A percentile compares a stretch with the other conserved stretches of the same genome.
phyloP scores from a whole-genome alignment of 2,888 invertebrate genomes.

The Lymantria dispar region DNA sequence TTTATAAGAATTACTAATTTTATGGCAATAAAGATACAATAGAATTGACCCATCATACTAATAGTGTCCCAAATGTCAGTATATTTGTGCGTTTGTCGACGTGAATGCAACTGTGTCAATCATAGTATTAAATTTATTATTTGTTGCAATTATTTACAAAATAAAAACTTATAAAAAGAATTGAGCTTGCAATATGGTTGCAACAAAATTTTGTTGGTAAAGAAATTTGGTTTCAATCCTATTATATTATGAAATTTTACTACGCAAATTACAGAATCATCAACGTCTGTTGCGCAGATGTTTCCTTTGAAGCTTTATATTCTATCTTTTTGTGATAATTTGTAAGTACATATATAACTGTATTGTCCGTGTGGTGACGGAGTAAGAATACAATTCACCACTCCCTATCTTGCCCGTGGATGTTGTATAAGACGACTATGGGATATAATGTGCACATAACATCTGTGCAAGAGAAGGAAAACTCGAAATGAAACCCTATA shows the following conservation, averaged over 20 bases:
- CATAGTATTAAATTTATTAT: constrained; percentile 1
- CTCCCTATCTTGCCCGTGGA: too few species aligned
- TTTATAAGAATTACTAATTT: not conserved
- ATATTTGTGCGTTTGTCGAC: not conserved
- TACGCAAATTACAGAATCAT: constrained; percentile 1
- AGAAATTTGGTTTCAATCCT: constrained; percentile 10
- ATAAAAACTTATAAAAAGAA: constrained; percentile 2
- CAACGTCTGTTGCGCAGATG: constrained; percentile 1
- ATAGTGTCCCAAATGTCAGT: not conserved
- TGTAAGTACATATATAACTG: too few species aligned
- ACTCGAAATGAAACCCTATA: too few species aligned
- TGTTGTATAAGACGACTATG: too few species aligned
- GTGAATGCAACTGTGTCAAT: constrained; percentile 4
- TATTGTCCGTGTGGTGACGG: not conserved
- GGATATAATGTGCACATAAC: too few species aligned
- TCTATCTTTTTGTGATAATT: not conserved
- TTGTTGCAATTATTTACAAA: constrained; percentile 4
- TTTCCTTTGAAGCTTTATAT: not conserved
- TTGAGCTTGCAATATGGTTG: constrained; percentile 10
- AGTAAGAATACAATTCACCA: too few species aligned
- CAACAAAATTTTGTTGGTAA: constrained; percentile 13
- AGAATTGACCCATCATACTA: not conserved
- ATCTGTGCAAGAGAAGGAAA: too few species aligned
- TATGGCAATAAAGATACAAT: not conserved
- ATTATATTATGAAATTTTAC: constrained; percentile 15